A percentile compares a stretch with the other conserved stretches of the same genome.
Evolutionary conservation across 2,113 vertebrate genomes (phyloP).

Genomic region (Nymphicus hollandicus): DNA sequence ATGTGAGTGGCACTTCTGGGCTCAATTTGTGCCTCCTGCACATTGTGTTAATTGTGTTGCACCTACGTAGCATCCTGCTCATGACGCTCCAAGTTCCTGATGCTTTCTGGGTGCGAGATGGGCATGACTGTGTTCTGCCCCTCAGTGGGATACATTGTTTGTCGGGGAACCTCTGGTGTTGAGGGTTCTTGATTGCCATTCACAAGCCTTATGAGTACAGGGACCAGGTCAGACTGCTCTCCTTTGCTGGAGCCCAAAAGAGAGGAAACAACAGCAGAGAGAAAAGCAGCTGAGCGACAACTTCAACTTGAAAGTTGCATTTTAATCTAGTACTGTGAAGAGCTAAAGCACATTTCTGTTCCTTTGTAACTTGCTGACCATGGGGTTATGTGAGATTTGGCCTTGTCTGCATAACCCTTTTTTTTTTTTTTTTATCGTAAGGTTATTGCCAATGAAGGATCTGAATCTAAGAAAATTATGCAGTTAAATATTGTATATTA

Average conservation of each 20-base stretch:
- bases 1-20: background rate
- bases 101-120: background rate
- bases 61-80: background rate
- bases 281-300: background rate
- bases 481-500: background rate
- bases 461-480: background rate
- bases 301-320: background rate
- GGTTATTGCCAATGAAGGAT: background rate
- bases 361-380: background rate
- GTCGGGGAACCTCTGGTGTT: background rate
- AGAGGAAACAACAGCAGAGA: background rate
- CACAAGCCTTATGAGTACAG: background rate
- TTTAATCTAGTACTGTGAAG: background rate
- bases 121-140: background rate
- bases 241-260: background rate
- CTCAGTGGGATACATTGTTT: background rate
- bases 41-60: background rate
- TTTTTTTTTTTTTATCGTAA: background rate
- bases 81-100: background rate
- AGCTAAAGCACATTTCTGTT: background rate
- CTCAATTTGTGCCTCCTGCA: background rate
- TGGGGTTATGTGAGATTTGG: background rate
- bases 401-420: background rate
- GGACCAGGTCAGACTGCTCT: background rate
- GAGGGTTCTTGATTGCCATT: fast-evolving